Conservation (phyloP, 2,888 invertebrate species). For the Tigriopus californicus region DNA sequence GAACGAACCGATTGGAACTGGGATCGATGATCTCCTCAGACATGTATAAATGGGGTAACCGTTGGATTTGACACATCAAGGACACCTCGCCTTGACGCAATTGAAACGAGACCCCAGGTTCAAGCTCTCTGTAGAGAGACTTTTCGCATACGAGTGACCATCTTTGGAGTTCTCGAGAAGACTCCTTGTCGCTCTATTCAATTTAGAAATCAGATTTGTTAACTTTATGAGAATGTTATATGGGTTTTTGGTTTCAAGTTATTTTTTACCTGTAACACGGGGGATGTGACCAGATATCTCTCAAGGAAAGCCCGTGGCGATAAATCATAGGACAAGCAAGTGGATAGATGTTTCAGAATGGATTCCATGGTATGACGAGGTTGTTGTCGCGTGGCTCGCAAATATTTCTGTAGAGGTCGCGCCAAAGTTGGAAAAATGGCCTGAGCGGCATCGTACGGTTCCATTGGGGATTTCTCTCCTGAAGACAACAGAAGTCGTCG, state of each 20-base stretch:
- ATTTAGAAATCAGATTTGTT: background rate
- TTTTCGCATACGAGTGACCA: conserved; percentile 93
- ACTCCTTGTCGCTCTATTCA: conserved; percentile 4
- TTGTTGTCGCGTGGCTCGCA: conserved; percentile 86
- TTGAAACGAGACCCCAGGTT: conserved; percentile 68
- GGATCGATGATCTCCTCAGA: conserved; percentile 92
- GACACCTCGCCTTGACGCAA: conserved; percentile 81
- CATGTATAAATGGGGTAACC: conserved; percentile 79
- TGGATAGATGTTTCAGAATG: conserved; percentile 70
- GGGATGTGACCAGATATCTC: conserved; percentile 67
- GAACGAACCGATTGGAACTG: conserved; percentile 81
- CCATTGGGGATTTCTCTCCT: conserved; percentile 65
- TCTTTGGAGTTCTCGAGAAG: conserved; percentile 53
- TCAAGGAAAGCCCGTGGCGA: conserved; percentile 88
- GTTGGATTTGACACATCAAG: conserved; percentile 61
- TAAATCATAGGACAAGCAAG: conserved; percentile 78
- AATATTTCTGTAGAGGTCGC: conserved; percentile 82
- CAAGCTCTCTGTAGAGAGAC: conserved; percentile 63
- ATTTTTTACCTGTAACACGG: conserved; percentile 47
- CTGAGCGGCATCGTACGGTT: conserved; percentile 88
- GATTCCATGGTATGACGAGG: conserved; percentile 86
- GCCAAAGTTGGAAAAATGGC: conserved; percentile 95
- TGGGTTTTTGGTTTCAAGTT: background rate
- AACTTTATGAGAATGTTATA: background rate
- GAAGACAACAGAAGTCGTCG: conserved; percentile 12